Evolutionary conservation across 2,797 vertebrate genomes (phyloP).

Genomic region (Galaxias olidus): DNA sequence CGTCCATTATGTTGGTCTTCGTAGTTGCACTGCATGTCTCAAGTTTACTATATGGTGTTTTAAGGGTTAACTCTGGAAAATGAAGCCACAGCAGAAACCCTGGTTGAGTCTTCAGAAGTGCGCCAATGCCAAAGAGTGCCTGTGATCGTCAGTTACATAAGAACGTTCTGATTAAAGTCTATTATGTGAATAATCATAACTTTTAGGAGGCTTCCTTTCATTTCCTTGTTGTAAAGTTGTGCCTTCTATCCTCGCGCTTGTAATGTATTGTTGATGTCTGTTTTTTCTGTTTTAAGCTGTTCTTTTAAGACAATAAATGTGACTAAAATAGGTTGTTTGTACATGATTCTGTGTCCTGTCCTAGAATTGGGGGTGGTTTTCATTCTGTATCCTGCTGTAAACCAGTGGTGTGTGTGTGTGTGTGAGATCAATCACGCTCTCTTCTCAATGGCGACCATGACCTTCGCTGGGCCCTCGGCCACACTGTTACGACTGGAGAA

Average conservation of each 20-base stretch:
- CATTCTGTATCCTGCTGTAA: neutral
- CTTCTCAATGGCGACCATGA: constrained; percentile 8
- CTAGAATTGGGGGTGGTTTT: neutral
- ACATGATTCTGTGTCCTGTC: neutral
- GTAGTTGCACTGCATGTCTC: no score
- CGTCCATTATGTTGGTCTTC: no score
- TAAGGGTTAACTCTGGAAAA: no score
- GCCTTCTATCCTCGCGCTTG: constrained; percentile 19
- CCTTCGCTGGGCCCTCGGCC: constrained; percentile 6
- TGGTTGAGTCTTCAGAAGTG: no score
- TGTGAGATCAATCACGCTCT: constrained; percentile 3
- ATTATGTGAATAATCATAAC: no score
- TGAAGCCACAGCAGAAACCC: no score
- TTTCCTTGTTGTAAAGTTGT: neutral
- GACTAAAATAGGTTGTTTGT: neutral
- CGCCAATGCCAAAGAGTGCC: no score
- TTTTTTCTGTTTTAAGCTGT: constrained; percentile 11
- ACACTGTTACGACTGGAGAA: neutral
- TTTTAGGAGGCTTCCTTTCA: no score
- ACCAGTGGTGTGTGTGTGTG: constrained; percentile 21
- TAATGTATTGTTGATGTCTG: constrained; percentile 11
- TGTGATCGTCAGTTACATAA: no score
- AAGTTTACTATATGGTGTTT: no score
- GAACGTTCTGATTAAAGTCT: no score
- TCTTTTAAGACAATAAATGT: constrained; percentile 17